Evolutionary conservation across 1,140 invertebrate species (phyloP).

Genomic region (Lepidostoma basale): DNA sequence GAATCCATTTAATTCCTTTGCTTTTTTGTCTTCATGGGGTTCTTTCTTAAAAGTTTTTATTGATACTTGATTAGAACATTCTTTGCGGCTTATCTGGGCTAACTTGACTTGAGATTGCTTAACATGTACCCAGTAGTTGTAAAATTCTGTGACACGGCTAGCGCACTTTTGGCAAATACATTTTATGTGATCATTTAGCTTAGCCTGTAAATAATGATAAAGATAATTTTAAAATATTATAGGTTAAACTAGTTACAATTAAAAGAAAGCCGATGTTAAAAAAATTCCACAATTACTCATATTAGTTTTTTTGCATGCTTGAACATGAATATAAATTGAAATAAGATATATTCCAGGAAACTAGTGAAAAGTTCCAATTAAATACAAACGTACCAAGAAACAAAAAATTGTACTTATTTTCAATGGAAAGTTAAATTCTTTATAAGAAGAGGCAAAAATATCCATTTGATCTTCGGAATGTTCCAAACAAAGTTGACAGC

Average conservation of each 20-base stretch:
- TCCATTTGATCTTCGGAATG: no score
- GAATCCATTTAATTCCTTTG: no score
- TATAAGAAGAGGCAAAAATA: no score
- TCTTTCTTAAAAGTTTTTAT: neutral
- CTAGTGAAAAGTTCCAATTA: neutral
- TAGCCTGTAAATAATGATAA: conserved; percentile 5
- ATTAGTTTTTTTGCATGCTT: no score
- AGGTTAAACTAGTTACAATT: neutral
- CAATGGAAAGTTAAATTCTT: no score
- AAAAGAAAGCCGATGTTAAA: neutral
- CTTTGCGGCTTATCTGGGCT: neutral
- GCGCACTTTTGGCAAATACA: neutral
- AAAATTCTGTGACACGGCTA: neutral
- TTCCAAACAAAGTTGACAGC: no score
- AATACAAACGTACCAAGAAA: no score
- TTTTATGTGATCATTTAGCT: neutral
- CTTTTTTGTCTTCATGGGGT: neutral
- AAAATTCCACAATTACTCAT: neutral
- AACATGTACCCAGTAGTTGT: neutral
- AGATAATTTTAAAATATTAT: no score
- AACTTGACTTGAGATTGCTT: neutral
- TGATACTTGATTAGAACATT: neutral
- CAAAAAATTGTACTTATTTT: no score
- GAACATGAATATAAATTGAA: no score
- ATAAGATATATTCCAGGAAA: neutral